These are phyloP conservation scores for Drosophila sulfurigaster DNA, from an alignment of 1,140 invertebrate genomes.

Conservation along the genomic window DNA sequence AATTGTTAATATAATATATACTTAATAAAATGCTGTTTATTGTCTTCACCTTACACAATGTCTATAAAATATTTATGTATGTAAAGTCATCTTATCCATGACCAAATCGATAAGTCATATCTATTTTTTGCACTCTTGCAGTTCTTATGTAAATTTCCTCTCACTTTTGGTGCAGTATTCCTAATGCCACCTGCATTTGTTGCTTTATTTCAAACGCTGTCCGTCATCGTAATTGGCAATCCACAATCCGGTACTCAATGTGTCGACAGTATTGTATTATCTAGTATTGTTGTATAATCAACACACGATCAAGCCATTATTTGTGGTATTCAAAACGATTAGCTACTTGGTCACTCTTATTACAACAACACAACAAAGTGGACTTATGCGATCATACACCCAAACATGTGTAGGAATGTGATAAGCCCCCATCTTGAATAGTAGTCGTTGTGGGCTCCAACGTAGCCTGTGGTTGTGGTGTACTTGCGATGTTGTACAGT, in stretches of 20 bases:
- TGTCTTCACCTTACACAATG: constrained; percentile 15
- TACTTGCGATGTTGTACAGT: constrained; percentile 25
- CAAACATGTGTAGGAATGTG: background rate
- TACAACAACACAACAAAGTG: constrained; percentile 6
- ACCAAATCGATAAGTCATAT: background rate
- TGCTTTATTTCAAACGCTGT: background rate
- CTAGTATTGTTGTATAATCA: background rate
- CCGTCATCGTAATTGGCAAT: background rate
- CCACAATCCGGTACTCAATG: background rate
- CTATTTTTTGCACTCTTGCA: background rate
- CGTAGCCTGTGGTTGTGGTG: background rate
- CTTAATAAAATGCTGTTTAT: constrained; percentile 36
- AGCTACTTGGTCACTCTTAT: background rate
- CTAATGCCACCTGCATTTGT: background rate
- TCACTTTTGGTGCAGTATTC: constrained; percentile 1
- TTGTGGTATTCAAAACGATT: constrained; percentile 4
- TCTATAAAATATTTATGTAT: background rate
- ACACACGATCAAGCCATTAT: background rate
- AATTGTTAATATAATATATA: constrained; percentile 46
- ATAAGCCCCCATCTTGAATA: background rate
- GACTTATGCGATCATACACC: background rate
- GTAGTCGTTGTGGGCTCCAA: background rate
- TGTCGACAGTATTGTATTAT: background rate
- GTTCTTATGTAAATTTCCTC: constrained; percentile 4
- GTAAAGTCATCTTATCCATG: background rate